These are phyloP conservation scores for Pseudomugil tenellus DNA, from an alignment of 2,797 vertebrate genomes.

Conservation along the genomic window DNA sequence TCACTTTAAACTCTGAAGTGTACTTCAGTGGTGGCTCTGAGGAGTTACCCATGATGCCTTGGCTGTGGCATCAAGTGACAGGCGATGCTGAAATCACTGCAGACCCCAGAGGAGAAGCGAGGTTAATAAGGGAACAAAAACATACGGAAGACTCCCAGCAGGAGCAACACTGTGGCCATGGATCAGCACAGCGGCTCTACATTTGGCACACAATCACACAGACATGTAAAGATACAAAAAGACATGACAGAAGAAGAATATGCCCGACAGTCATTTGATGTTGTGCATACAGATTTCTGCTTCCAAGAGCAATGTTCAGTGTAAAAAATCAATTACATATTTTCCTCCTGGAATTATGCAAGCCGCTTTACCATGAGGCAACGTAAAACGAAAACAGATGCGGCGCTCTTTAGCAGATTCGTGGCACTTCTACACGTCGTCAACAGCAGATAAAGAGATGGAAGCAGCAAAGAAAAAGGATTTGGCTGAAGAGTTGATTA, in stretches of 20 bases:
- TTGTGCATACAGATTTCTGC: conserved; percentile 26
- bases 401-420: conserved; percentile 18
- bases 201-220: conserved; percentile 9
- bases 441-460: conserved; percentile 42
- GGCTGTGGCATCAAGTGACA: conserved; percentile 43
- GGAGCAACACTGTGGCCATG: conserved; percentile 28
- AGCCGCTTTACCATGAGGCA: conserved; percentile 11
- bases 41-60: conserved; percentile 57
- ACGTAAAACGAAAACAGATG: conserved; percentile 3
- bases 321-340: conserved; percentile 56
- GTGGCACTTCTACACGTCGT: conserved; percentile 43
- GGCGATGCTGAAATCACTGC: conserved; percentile 34
- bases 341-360: conserved; percentile 35
- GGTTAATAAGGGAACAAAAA: conserved; percentile 47
- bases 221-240: conserved; percentile 1
- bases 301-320: conserved; percentile 31
- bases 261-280: conserved; percentile 1
- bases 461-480: conserved; percentile 19
- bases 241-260: background rate
- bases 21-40: conserved; percentile 44
- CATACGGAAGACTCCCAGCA: conserved; percentile 28
- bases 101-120: conserved; percentile 24
- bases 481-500: conserved; percentile 56
- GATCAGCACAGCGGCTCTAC: conserved; percentile 16
- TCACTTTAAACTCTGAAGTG: conserved; percentile 48